Conservation (phyloP, 2,797 vertebrate genomes). For the Sarcophilus harrisii region DNA sequence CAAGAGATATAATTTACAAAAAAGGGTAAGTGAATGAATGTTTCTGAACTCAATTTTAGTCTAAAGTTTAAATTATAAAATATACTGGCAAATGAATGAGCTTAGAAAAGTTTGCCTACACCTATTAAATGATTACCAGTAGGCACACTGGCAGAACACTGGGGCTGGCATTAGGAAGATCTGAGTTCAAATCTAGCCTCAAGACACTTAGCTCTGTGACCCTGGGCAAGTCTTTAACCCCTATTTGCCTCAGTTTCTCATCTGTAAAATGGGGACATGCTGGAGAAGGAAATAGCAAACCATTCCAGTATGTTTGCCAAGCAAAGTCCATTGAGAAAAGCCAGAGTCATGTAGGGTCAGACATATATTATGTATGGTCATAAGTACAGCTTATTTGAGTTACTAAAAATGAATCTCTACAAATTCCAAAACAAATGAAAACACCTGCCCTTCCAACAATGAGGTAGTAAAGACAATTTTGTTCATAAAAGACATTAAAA, state of each 20-base stretch:
- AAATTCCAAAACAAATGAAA: slow-evolving; percentile 47
- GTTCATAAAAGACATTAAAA: slow-evolving; percentile 16
- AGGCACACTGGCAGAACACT: neutral
- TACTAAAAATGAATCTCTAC: slow-evolving; percentile 1
- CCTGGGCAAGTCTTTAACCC: neutral
- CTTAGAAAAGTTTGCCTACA: neutral
- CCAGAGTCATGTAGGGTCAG: neutral
- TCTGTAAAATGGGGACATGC: neutral
- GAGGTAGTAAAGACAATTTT: slow-evolving; percentile 17
- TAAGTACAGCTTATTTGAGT: slow-evolving; percentile 40
- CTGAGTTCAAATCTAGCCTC: neutral
- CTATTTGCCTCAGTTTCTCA: neutral
- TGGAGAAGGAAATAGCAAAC: neutral
- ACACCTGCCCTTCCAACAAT: neutral
- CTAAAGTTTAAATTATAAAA: neutral
- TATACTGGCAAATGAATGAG: neutral
- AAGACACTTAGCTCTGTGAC: neutral
- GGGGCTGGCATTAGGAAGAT: neutral
- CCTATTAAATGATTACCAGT: neutral
- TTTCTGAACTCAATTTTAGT: neutral
- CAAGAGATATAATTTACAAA: neutral
- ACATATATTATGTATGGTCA: neutral
- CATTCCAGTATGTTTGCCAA: neutral
- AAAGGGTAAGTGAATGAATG: neutral
- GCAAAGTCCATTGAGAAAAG: neutral